Conservation (phyloP, 2,797 vertebrate species). For the Poeciliopsis presidionis region DNA sequence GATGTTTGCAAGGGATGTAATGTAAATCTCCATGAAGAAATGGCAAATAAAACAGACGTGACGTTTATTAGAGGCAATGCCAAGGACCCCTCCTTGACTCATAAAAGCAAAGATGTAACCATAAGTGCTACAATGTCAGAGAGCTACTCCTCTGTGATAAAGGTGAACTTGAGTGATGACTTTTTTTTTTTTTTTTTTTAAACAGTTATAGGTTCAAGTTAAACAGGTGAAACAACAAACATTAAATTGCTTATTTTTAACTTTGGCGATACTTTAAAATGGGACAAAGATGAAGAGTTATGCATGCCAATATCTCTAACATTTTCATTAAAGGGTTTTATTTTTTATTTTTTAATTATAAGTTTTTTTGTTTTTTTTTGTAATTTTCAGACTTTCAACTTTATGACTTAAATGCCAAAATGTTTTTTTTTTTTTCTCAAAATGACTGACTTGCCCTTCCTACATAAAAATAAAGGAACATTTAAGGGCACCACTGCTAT, state of each 20-base stretch:
- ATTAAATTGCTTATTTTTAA: background rate
- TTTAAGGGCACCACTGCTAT: too few relatives aligned
- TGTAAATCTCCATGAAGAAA: background rate
- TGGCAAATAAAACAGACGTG: background rate
- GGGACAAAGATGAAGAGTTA: background rate
- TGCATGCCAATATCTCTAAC: background rate
- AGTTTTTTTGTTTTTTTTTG: background rate
- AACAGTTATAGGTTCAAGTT: background rate
- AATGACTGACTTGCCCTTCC: background rate
- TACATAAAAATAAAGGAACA: background rate
- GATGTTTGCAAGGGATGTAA: background rate
- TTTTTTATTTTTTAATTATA: background rate
- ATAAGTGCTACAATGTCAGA: slow-evolving; percentile 27
- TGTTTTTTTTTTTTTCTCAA: background rate
- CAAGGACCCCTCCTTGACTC: background rate
- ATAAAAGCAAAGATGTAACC: background rate
- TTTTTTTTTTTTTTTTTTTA: background rate
- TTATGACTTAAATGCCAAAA: background rate
- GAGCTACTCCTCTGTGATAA: slow-evolving; percentile 1
- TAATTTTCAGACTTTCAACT: background rate
- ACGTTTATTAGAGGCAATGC: slow-evolving; percentile 18
- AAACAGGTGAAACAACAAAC: background rate
- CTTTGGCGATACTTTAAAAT: background rate
- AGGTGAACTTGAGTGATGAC: background rate
- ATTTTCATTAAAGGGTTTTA: background rate